These are phyloP conservation scores for Apogon hyalosoma DNA, from an alignment of 2,797 vertebrate species.

Conservation along the genomic window DNA sequence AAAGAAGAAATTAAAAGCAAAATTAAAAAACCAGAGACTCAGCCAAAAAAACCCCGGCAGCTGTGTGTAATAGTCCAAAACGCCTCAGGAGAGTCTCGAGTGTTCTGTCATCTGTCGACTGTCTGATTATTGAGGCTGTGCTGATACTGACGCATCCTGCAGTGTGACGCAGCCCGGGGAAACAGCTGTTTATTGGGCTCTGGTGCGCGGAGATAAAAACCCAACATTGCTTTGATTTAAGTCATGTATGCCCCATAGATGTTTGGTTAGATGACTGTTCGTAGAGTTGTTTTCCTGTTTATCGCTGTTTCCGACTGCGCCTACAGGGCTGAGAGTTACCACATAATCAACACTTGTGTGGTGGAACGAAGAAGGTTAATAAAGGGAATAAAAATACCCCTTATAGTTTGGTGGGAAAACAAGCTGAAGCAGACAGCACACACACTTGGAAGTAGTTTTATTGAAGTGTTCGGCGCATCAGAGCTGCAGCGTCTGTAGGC, in stretches of 20 bases:
- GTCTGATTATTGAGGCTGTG: slow-evolving; percentile 65
- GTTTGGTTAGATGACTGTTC: slow-evolving; percentile 68
- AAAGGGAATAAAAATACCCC: slow-evolving; percentile 34
- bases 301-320: slow-evolving; percentile 54
- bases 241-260: slow-evolving; percentile 66
- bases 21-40: slow-evolving; percentile 34
- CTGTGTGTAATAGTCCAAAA: slow-evolving; percentile 54
- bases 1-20: slow-evolving; percentile 30
- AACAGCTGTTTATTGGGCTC: slow-evolving; percentile 67
- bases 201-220: slow-evolving; percentile 68
- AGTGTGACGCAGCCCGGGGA: slow-evolving; percentile 55
- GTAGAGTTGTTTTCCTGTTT: slow-evolving; percentile 57
- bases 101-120: slow-evolving; percentile 66
- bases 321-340: slow-evolving; percentile 27
- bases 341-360: slow-evolving; percentile 44
- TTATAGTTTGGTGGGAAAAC: slow-evolving; percentile 17
- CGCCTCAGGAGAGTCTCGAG: slow-evolving; percentile 54
- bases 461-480: background rate
- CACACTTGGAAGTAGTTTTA: slow-evolving; percentile 1
- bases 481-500: background rate
- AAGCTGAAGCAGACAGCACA: slow-evolving; percentile 4
- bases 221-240: slow-evolving; percentile 58
- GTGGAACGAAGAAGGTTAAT: slow-evolving; percentile 44
- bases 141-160: slow-evolving; percentile 58
- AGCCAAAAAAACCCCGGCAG: slow-evolving; percentile 32